These are phyloP conservation scores for Zoanthus solanderi DNA, from an alignment of 92 coral and sea anemone species.

Conservation along the genomic window DNA sequence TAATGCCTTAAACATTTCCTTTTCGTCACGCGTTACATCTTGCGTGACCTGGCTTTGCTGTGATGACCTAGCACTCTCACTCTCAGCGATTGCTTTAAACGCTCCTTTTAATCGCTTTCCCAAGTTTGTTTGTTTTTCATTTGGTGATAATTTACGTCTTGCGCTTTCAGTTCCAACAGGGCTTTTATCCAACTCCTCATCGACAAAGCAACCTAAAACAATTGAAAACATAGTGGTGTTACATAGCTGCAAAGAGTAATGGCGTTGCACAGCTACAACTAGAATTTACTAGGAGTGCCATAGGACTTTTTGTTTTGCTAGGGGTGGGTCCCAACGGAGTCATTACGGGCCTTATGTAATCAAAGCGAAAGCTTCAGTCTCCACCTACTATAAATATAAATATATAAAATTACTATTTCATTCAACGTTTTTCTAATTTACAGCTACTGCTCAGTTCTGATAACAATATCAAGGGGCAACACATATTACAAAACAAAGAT, in stretches of 20 bases:
- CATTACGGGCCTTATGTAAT: no score
- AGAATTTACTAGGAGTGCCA: no score
- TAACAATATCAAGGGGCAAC: no score
- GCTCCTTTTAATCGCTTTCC: constrained; percentile 21
- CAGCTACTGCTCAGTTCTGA: no score
- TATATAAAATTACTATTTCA: no score
- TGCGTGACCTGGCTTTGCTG: constrained; percentile 25
- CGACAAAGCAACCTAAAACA: constrained; percentile 46
- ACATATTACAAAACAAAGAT: no score
- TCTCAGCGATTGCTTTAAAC: constrained; percentile 4
- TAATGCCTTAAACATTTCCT: constrained; percentile 30
- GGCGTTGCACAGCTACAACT: no score
- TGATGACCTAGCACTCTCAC: background rate
- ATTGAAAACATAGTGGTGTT: background rate
- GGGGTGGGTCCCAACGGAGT: no score
- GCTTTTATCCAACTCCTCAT: constrained; percentile 37
- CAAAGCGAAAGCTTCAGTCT: no score
- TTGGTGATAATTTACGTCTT: constrained; percentile 18
- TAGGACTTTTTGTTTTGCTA: no score
- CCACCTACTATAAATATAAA: no score
- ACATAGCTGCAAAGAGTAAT: background rate
- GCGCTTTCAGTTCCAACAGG: constrained; percentile 22
- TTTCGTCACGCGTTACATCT: constrained; percentile 23
- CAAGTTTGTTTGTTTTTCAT: constrained; percentile 9
- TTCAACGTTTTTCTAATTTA: no score